Base-by-base conservation (phyloP, 2,797 vertebrate genomes). In the Synanceia verrucosa region DNA sequence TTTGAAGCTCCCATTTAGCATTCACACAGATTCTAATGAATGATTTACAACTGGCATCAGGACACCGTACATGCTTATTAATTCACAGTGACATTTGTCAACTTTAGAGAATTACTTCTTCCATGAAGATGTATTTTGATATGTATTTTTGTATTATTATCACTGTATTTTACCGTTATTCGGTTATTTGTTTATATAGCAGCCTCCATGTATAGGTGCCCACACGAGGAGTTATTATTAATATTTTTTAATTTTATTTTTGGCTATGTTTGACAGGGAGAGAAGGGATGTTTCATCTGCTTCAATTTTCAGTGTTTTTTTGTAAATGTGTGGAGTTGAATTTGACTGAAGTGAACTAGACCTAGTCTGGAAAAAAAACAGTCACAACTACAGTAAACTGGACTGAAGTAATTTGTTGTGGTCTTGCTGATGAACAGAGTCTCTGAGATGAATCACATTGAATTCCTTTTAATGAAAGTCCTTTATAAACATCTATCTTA, bases 401-500 rank as follows among this genome's bases (percentile, higher is more conserved):
- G 18, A 52, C 33, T 21, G 12, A 51, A 43, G 44, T 52, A 28
- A 19, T 44, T 31, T 43, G 46, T 33, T 33, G 62, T 76, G 39
- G 36, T 44, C 41, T 1, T 65, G 65, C 11, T 31, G 33, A 85
- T 51, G 12, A 85, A 82, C 6, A 24, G 18, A 86, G 53, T 74
- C 82, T 69, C 43, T 57, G 28, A 70, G 34, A n/a, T 53, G 14
- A 64, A 65, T 87, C 77, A 84, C 73, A 62, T 57, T 72, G 64
- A 86, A 76, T 73, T 84, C 63, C 60, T 78, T 90, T 91, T 89
- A 89, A 85, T 90, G 86, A 89, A 90, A 90, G 88, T 81, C 77
- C 47, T 89, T 90, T 86, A 88, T 91, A 91, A 88, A 89, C 89
- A 91, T 90, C 86, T 91, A 92, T 91, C 52, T 84, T 92, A 87